Evolutionary conservation across 2,797 vertebrate genomes (phyloP), one percentile per base, ranked within the genome.

Genomic region (Hippocampus kuda): DNA sequence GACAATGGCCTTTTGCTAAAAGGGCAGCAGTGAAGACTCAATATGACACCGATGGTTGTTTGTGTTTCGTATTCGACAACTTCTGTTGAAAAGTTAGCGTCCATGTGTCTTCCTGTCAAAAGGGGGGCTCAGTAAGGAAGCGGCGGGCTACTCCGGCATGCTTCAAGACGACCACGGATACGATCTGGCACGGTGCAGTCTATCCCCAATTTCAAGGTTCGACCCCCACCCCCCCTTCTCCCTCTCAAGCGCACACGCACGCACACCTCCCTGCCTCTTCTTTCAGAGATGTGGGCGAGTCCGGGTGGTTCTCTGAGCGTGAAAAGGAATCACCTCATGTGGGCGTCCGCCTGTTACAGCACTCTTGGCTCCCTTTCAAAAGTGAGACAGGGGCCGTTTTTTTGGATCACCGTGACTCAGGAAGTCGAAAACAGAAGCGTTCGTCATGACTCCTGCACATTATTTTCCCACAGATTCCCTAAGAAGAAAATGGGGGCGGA

Each of bases 311-410:
- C 76, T 85, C 74, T 27, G 72, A 76, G 78, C 73, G 79, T 78
- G 83, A 80, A 68, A 74, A 83, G 88, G 84, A 83, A 89, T 79
- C 81, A 87, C 86, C 85, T 79, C 57, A 73, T 20, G 86, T 87
- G 85, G 85, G 86, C 71, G 81, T 82, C 62, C 63, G 75, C 76
- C 51, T 79, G 80, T 72, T 82, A 65, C 16, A 16, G 6, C 30
- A 13, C 27, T 3, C 20, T 67, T 41, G 63, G 63, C 63, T 49
- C 42, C 1, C 15, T 65, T 65, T 49, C 63, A 26, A 49, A 16
- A 65, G 22, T 46, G n/a, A 63, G 26, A 66, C 44, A 57, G 9
- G 68, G 24, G 30, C 16, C 20, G 11, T 44, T 60, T 48, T 22
- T 24, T 22, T 34, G 34, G 18, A 24, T 68, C 16, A 66, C 24